A percentile compares a stretch with the other conserved stretches of the same genome.
Evolutionary conservation across 1,140 invertebrate species (phyloP).

Genomic region (Agrilus planipennis): DNA sequence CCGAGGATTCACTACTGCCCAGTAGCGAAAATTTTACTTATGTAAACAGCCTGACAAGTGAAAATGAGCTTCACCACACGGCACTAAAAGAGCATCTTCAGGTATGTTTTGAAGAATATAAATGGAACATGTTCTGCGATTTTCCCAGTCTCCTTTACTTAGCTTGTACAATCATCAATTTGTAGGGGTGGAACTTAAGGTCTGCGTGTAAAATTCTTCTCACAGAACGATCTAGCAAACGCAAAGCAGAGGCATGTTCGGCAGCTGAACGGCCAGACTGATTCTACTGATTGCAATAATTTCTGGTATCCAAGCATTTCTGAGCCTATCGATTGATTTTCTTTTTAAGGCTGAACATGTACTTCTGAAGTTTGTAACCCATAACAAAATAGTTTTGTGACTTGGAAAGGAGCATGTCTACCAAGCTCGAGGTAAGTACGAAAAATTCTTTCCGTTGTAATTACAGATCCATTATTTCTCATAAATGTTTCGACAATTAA

Average conservation of each 20-base stretch:
- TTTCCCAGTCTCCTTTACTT: slow-evolving; percentile 4
- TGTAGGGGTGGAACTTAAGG: slow-evolving; percentile 8
- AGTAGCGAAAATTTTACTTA: slow-evolving; percentile 11
- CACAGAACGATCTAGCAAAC: slow-evolving; percentile 8
- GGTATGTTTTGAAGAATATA: slow-evolving; percentile 7
- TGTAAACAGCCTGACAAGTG: slow-evolving; percentile 9
- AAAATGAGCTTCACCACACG: slow-evolving; percentile 12
- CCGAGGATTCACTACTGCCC: slow-evolving; percentile 7
- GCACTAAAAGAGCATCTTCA: slow-evolving; percentile 5
- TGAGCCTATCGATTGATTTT: slow-evolving; percentile 12
- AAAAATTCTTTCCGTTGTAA: slow-evolving; percentile 1
- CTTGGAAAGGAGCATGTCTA: too few species aligned
- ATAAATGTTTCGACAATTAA: slow-evolving; percentile 2
- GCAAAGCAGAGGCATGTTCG: slow-evolving; percentile 13
- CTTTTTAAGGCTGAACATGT: slow-evolving; percentile 15
- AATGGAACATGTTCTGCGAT: slow-evolving; percentile 1
- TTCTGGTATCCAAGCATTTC: slow-evolving; percentile 13
- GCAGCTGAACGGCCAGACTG: slow-evolving; percentile 13
- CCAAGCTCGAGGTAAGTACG: neutral
- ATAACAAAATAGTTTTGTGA: too few species aligned
- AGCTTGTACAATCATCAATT: slow-evolving; percentile 11
- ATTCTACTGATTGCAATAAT: slow-evolving; percentile 11
- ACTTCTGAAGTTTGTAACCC: slow-evolving; percentile 16
- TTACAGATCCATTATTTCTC: slow-evolving; percentile 1
- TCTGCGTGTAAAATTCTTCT: slow-evolving; percentile 10